A percentile compares a stretch with the other conserved stretches of the same genome.
phyloP scores from a whole-genome alignment of 2,113 vertebrate species.

The Actenoides lindsayi region DNA sequence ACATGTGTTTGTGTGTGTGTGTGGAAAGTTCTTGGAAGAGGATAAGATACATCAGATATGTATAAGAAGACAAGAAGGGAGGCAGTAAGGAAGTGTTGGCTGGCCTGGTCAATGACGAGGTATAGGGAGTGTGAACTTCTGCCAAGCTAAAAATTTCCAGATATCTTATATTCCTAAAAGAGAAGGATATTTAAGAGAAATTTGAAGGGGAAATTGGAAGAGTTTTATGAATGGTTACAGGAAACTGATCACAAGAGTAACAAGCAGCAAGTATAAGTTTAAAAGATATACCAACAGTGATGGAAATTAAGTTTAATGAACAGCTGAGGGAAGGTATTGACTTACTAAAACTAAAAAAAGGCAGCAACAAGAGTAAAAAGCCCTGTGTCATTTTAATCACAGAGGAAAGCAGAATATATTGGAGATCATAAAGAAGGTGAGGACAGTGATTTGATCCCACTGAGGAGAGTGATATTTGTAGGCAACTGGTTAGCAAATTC shows the following conservation, averaged over 20 bases:
- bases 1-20: accelerated
- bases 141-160: not conserved
- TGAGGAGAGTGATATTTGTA: not conserved
- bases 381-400: not conserved
- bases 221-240: not conserved
- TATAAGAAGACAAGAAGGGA: not conserved
- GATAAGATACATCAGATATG: not conserved
- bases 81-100: not conserved
- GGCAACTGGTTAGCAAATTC: not conserved
- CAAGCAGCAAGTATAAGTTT: not conserved
- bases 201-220: not conserved
- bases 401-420: not conserved
- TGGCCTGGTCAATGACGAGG: not conserved
- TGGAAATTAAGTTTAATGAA: not conserved
- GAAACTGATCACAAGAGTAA: not conserved
- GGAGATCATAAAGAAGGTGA: not conserved
- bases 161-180: not conserved
- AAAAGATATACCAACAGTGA: not conserved
- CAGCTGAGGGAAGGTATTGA: not conserved
- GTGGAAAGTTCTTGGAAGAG: not conserved
- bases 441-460: not conserved
- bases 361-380: not conserved
- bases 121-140: not conserved
- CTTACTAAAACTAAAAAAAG: not conserved
- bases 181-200: not conserved